Conservation (phyloP, 2,888 invertebrate genomes). For the Sphinx pinastri region DNA sequence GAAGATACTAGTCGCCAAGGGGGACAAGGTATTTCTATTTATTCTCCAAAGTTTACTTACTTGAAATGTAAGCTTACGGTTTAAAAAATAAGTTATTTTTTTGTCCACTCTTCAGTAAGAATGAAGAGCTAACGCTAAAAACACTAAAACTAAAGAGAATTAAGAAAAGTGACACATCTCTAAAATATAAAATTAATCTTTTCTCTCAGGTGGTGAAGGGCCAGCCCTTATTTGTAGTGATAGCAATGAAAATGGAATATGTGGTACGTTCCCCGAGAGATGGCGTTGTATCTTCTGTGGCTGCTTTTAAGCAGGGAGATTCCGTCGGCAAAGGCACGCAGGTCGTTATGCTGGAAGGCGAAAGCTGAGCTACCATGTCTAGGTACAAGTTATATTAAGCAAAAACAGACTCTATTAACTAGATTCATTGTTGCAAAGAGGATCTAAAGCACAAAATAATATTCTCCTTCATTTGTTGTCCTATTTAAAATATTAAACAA, state of each 20-base stretch:
- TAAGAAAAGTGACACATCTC: too few relatives aligned
- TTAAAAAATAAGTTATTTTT: background rate
- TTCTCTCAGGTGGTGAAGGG: constrained; percentile 88
- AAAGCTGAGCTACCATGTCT: constrained; percentile 39
- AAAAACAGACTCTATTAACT: too few relatives aligned
- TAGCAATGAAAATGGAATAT: constrained; percentile 99
- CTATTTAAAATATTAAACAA: too few relatives aligned
- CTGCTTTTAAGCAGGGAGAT: constrained; percentile 89
- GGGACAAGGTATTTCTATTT: constrained; percentile 81
- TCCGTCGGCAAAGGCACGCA: constrained; percentile 91
- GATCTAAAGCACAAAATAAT: too few relatives aligned
- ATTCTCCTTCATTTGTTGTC: too few relatives aligned
- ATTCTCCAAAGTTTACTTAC: too few relatives aligned
- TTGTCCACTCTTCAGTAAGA: too few relatives aligned
- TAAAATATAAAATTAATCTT: background rate
- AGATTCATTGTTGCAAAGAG: too few relatives aligned
- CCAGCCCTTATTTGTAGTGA: constrained; percentile 95
- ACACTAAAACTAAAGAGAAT: too few relatives aligned
- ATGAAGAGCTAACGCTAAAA: too few relatives aligned
- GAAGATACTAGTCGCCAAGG: constrained; percentile 92
- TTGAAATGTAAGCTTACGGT: background rate
- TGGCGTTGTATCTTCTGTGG: constrained; percentile 89
- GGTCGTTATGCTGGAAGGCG: constrained; percentile 83
- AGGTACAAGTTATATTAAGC: background rate
- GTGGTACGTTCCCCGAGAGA: constrained; percentile 93